These are phyloP conservation scores for human DNA, from an alignment of 2,113 vertebrate species.

Conservation along the genomic window GRCh38 chr3:115837501-115838000, in stretches of 20 bases:
- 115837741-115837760: background rate
- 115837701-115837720: background rate
- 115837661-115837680: background rate
- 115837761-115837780: background rate
- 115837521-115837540: background rate
- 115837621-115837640: background rate
- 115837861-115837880: background rate
- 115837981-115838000: too few relatives aligned
- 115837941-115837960: too few relatives aligned
- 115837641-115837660: background rate
- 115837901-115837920: too few relatives aligned
- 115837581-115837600: background rate
- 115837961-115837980: too few relatives aligned
- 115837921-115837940: too few relatives aligned
- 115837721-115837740: background rate
- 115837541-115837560: background rate
- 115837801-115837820: background rate
- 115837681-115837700: background rate
- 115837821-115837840: background rate
- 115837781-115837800: background rate
- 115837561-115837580: background rate
- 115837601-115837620: background rate
- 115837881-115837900: background rate
- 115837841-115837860: background rate
- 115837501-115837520: background rate